Base-by-base conservation (phyloP, 2,888 invertebrate genomes). In the Ennomos quercinarius region DNA sequence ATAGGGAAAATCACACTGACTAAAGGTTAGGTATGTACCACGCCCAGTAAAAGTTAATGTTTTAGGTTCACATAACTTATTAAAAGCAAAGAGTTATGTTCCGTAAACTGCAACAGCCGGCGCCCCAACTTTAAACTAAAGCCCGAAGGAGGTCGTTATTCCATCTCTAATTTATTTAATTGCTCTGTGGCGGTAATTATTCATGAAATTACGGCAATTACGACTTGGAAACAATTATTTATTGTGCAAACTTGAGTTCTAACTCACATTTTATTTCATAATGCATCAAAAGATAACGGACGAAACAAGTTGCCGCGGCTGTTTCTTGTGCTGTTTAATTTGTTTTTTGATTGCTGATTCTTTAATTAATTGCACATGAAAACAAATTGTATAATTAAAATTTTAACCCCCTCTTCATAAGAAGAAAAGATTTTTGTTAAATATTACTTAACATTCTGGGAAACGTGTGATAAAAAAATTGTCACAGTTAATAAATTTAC, bases 161-260 rank as follows among this genome's bases (percentile, higher is more conserved):
- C 85, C 86, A 83, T 84, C 84, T 80, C 86, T 91, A 91, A 92
- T 92, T 92, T 91, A 92, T 92, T 90, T 92, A 92, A 92, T 92
- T 92, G 91, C 91, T 86, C 87, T 91, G 87, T 86, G 91, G 90
- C 86, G 83, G 91, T 89, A 91, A 92, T 92, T 92, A 92, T 91
- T 92, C 92, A 92, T 92, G 91, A 91, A 92, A 92, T 92, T 92
- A 91, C 92, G 89, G 92, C 91, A 91, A 92, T 92, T 92, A 91
- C 83, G 91, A 83, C 87, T 84, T 68, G 79, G 90, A 90, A 91
- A 91, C 91, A 91, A 91, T 91, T 91, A 92, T 92, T 92, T 92
- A 92, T 91, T 89, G 87, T 91, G 78, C 87, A 90, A 92, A 91
- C 89, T 92, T 89, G 80, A 86, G 84, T 83, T 84, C 84, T 91